Percentiles rank a stretch among this genome's conserved stretches.
Evolutionary conservation across 2,888 invertebrate species (phyloP).

Genomic region (Torymus aiolomorphi): DNA sequence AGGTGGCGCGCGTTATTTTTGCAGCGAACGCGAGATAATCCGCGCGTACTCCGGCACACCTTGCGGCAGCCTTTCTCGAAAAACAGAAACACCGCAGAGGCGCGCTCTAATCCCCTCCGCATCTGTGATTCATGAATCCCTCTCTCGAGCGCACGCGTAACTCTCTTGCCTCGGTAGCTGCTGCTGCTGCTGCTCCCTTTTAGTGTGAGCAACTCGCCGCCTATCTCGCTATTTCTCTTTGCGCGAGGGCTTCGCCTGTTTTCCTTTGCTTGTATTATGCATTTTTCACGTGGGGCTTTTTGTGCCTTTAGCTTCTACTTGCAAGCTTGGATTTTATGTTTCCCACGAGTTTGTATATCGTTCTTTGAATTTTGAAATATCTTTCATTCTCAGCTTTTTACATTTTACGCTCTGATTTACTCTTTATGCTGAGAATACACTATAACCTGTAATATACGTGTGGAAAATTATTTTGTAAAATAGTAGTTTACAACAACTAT

Average conservation of each 20-base stretch:
- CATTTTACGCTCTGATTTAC: no score
- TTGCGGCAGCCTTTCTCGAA: conserved; percentile 63
- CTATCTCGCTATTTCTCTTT: background rate
- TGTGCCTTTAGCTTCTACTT: no score
- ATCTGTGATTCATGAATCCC: conserved; percentile 74
- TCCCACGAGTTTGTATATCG: background rate
- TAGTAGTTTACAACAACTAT: no score
- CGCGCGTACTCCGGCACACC: background rate
- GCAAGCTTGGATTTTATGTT: no score
- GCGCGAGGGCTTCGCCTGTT: background rate
- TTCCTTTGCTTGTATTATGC: background rate
- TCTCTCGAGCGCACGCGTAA: conserved; percentile 49
- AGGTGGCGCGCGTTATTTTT: conserved; percentile 31
- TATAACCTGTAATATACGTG: no score
- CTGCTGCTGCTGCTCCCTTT: conserved; percentile 38
- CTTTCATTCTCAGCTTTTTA: no score
- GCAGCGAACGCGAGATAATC: conserved; percentile 34
- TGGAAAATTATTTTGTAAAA: no score
- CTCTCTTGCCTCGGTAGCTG: conserved; percentile 24
- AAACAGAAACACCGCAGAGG: conserved; percentile 67
- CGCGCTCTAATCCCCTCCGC: conserved; percentile 72
- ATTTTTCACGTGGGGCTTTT: no score
- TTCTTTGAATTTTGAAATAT: background rate
- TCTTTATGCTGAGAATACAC: no score
- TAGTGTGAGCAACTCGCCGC: background rate